Evolutionary conservation across 2,113 vertebrate species (phyloP).

Genomic region (Chaetorhynchus papuensis): DNA sequence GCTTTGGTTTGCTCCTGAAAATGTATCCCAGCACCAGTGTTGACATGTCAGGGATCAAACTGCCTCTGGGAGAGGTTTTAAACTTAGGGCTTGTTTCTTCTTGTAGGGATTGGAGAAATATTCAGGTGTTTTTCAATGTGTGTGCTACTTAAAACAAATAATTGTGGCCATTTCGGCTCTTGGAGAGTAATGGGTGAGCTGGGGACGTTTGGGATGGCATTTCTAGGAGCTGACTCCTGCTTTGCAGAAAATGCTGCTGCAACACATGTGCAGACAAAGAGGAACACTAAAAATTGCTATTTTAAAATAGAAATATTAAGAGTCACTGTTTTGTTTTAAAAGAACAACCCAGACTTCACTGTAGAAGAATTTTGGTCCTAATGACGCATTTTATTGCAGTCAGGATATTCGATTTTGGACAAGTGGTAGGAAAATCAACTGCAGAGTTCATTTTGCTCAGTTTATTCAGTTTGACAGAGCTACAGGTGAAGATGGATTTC

Average conservation of each 20-base stretch:
- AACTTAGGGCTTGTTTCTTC: not conserved
- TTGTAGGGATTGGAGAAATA: not conserved
- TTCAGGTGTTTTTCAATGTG: not conserved
- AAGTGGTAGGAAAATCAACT: not conserved
- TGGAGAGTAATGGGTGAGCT: not conserved
- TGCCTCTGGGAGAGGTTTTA: not conserved
- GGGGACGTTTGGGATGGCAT: not conserved
- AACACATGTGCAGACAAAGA: not conserved
- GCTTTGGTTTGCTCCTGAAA: not conserved
- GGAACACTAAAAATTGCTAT: not conserved
- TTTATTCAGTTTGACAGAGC: not conserved
- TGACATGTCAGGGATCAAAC: not conserved
- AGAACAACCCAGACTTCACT: not conserved
- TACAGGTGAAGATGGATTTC: not conserved
- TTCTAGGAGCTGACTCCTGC: not conserved
- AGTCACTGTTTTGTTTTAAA: not conserved
- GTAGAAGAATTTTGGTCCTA: not conserved
- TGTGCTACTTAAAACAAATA: not conserved
- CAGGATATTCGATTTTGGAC: not conserved
- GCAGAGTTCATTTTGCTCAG: not conserved
- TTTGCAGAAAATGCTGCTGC: not conserved
- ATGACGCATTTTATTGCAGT: not conserved
- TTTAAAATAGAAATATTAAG: not conserved
- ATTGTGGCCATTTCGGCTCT: not conserved
- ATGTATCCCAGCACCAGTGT: not conserved